phyloP scores from a whole-genome alignment of 2,797 vertebrate species.

The Margarornis squamiger region DNA sequence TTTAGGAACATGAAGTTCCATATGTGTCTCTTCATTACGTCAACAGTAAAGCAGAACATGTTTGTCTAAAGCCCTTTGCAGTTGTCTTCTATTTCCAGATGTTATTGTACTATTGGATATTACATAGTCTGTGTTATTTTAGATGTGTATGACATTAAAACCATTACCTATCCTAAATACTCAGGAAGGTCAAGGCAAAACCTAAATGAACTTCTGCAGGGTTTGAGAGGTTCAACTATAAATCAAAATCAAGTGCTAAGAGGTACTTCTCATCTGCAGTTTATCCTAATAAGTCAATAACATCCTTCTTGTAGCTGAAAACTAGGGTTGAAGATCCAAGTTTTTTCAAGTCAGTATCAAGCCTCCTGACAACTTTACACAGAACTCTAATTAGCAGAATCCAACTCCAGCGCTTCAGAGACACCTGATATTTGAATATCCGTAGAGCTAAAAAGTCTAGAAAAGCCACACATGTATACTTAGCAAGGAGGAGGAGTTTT shows the following conservation, averaged over 20 bases:
- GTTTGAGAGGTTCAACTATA: not conserved
- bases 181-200: not conserved
- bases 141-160: constrained; percentile 2
- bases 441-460: not conserved
- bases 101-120: not conserved
- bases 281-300: not conserved
- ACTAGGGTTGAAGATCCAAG: not conserved
- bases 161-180: not conserved
- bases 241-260: not conserved
- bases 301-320: not conserved
- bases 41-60: constrained; percentile 11
- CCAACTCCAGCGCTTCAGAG: not conserved
- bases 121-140: not conserved
- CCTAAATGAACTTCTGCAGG: not conserved
- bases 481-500: not conserved
- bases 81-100: not conserved
- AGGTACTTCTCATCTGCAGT: not conserved
- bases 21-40: not conserved
- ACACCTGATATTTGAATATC: not conserved
- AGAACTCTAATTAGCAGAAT: not conserved
- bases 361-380: not conserved
- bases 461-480: not conserved
- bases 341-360: not conserved
- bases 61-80: constrained; percentile 6
- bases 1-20: constrained; percentile 21